Percentiles rank a stretch among this genome's conserved stretches.
Evolutionary conservation across 2,888 invertebrate species (phyloP).

Genomic region (Leptinotarsa rubiginosa): DNA sequence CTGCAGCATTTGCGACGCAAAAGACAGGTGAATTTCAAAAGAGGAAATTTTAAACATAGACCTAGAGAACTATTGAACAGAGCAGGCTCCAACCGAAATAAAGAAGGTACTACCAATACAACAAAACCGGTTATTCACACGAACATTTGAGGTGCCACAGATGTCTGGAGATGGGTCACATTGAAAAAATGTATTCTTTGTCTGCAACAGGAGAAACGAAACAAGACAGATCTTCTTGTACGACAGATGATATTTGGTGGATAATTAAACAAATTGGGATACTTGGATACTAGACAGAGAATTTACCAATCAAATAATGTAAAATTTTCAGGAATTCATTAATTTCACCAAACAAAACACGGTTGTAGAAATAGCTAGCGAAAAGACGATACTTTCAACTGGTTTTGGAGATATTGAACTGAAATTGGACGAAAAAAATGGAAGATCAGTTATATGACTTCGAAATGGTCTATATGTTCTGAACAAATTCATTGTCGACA

Average conservation of each 20-base stretch:
- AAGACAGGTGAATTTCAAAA: background rate
- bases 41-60: too few relatives aligned
- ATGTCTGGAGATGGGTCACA: constrained; percentile 18
- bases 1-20: background rate
- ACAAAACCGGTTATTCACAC: constrained; percentile 5
- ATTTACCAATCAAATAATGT: background rate
- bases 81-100: background rate
- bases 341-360: constrained; percentile 12
- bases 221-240: background rate
- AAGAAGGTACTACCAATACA: background rate
- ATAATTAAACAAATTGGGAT: constrained; percentile 10
- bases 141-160: constrained; percentile 14
- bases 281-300: constrained; percentile 13
- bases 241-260: background rate
- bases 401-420: constrained; percentile 11
- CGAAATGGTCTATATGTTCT: background rate
- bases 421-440: too few relatives aligned
- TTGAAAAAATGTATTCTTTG: constrained; percentile 9
- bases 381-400: background rate
- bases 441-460: background rate
- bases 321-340: background rate
- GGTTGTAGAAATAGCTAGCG: constrained; percentile 2
- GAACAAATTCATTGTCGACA: constrained; percentile 10
- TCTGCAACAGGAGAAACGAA: background rate
- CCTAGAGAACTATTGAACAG: background rate